These are phyloP conservation scores for Sebastes schlegelii DNA, from an alignment of 2,113 vertebrate species.

Conservation along the genomic window DNA sequence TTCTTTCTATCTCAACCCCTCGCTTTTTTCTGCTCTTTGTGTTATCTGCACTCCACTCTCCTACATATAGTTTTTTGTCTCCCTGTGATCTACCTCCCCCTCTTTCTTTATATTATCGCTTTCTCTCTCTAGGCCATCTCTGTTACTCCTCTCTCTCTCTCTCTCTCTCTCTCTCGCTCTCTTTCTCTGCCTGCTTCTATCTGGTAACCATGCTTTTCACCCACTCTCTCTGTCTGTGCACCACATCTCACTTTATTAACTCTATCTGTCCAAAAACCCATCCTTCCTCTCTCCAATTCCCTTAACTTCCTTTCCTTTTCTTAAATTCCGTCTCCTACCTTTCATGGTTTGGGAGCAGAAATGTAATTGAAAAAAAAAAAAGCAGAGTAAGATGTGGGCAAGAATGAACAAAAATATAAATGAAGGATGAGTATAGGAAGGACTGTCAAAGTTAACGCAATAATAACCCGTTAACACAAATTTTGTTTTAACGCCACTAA, in stretches of 20 bases:
- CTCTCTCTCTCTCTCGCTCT: conserved; percentile 17
- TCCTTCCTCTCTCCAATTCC: conserved; percentile 21
- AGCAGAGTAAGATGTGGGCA: background rate
- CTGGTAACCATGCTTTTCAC: conserved; percentile 21
- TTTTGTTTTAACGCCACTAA: too few relatives aligned
- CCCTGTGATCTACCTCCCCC: conserved; percentile 44
- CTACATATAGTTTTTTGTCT: conserved; percentile 46
- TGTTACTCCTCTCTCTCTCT: conserved; percentile 20
- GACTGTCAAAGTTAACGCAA: too few relatives aligned
- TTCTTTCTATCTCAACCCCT: conserved; percentile 25
- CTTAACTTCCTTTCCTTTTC: conserved; percentile 19
- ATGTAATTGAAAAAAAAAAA: background rate
- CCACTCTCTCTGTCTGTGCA: conserved; percentile 18
- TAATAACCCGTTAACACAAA: too few relatives aligned
- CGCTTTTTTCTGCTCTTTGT: conserved; percentile 46
- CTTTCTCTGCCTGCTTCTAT: conserved; percentile 19
- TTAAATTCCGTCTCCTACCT: background rate
- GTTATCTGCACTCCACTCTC: conserved; percentile 43
- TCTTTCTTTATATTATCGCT: conserved; percentile 36
- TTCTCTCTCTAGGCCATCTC: conserved; percentile 34
- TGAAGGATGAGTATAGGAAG: background rate
- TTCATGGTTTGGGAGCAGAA: background rate
- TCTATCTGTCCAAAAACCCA: conserved; percentile 33
- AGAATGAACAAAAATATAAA: background rate
- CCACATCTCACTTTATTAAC: conserved; percentile 33